phyloP scores from a whole-genome alignment of 2,888 invertebrate genomes.

The Trisateles emortualis region DNA sequence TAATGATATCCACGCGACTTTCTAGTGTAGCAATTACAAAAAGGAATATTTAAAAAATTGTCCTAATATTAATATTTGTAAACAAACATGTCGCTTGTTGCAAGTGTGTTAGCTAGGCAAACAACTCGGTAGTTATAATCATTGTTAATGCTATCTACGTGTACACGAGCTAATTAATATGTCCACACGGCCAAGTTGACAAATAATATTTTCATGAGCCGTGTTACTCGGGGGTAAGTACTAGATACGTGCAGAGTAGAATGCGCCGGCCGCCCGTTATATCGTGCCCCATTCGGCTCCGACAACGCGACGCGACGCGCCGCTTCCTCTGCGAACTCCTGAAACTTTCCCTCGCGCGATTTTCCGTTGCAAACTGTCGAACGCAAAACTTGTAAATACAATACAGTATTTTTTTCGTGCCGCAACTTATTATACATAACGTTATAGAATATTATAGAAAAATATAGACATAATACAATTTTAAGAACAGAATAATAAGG shows the following conservation, averaged over 20 bases:
- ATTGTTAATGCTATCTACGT: constrained; percentile 44
- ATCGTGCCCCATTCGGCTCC: constrained; percentile 67
- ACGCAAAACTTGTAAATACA: constrained; percentile 28
- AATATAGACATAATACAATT: neutral
- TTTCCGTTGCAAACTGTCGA: constrained; percentile 31
- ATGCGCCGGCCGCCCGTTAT: constrained; percentile 29
- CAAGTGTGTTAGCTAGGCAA: constrained; percentile 27
- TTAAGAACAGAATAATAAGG: neutral
- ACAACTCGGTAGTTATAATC: constrained; percentile 41
- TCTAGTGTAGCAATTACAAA: neutral
- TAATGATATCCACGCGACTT: neutral
- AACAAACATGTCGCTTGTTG: constrained; percentile 11
- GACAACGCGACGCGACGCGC: constrained; percentile 65
- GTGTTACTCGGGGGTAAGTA: constrained; percentile 53
- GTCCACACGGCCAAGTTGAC: constrained; percentile 50
- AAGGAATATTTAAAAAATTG: neutral
- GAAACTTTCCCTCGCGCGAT: constrained; percentile 68
- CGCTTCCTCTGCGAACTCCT: constrained; percentile 58
- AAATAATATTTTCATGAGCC: constrained; percentile 51
- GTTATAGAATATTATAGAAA: neutral
- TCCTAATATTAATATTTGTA: neutral
- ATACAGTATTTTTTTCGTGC: constrained; percentile 4
- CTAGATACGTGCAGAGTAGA: constrained; percentile 46
- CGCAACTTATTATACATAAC: neutral
- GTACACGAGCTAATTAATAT: constrained; percentile 51